phyloP scores from a whole-genome alignment of 2,888 invertebrate genomes.

The Agrotis ipsilon region DNA sequence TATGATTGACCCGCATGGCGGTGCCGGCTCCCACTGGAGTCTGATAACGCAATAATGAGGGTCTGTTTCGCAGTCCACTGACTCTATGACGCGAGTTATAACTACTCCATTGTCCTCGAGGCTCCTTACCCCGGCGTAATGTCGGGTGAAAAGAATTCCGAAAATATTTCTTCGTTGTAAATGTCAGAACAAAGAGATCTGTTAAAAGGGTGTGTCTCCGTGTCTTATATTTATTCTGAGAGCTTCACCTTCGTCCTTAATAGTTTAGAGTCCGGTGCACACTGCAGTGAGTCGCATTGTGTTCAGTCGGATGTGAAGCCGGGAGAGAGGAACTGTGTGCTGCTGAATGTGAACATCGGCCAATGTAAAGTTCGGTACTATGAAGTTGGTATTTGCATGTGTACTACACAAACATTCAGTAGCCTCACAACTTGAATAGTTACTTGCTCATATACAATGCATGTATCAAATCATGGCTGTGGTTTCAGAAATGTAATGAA shows the following conservation, averaged over 20 bases:
- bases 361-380: conserved; percentile 13
- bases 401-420: conserved; percentile 23
- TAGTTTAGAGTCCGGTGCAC: conserved; percentile 41
- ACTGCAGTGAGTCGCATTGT: conserved; percentile 29
- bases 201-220: conserved; percentile 55
- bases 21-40: conserved; percentile 44
- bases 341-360: conserved; percentile 42
- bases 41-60: conserved; percentile 71
- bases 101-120: conserved; percentile 58
- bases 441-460: conserved; percentile 1
- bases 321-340: conserved; percentile 24
- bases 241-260: conserved; percentile 46
- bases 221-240: conserved; percentile 46
- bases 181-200: conserved; percentile 57
- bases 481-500: neutral
- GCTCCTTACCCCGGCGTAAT: conserved; percentile 38
- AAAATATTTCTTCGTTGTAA: conserved; percentile 50
- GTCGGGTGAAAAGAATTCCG: conserved; percentile 51
- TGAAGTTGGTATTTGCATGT: conserved; percentile 34
- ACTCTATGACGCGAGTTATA: conserved; percentile 63
- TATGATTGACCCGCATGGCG: conserved; percentile 64
- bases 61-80: conserved; percentile 65
- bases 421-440: conserved; percentile 15
- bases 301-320: conserved; percentile 30
- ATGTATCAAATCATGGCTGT: conserved; percentile 2